Evolutionary conservation across 2,113 vertebrate genomes (phyloP).

Genomic region (Erythrocercus mccallii): DNA sequence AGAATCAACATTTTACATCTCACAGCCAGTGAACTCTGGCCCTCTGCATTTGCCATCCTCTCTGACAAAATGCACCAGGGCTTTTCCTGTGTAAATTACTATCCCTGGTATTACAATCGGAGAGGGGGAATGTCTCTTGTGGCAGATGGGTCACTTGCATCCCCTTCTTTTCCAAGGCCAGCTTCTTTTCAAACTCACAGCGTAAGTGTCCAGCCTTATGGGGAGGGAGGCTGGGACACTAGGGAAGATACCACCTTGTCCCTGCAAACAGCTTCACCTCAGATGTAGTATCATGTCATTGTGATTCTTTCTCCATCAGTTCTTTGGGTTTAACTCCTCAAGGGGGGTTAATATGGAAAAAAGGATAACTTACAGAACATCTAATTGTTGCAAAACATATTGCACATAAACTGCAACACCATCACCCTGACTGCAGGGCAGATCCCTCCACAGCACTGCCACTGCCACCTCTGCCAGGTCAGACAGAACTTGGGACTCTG

Average conservation of each 20-base stretch:
- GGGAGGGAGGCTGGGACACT: not conserved
- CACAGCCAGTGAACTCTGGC: not conserved
- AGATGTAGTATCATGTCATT: not conserved
- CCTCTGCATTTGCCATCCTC: not conserved
- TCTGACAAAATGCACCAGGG: not conserved
- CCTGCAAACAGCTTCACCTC: not conserved
- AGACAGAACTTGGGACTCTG: not conserved
- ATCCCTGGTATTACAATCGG: fast-evolving
- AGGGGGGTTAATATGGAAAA: not conserved
- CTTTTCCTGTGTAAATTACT: not conserved
- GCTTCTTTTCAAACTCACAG: not conserved
- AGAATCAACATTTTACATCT: not conserved
- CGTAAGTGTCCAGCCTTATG: not conserved
- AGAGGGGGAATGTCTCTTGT: not conserved
- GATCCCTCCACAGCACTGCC: not conserved
- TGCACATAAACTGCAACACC: not conserved
- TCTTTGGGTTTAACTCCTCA: not conserved
- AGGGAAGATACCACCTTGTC: not conserved
- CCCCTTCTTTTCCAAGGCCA: not conserved
- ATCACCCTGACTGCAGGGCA: not conserved
- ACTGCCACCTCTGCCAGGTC: not conserved
- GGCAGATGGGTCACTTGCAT: fast-evolving
- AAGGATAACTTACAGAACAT: not conserved
- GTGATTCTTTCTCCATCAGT: fast-evolving
- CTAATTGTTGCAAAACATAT: not conserved